Evolutionary conservation across 2,888 invertebrate species (phyloP).

Genomic region (Acleris cristana): DNA sequence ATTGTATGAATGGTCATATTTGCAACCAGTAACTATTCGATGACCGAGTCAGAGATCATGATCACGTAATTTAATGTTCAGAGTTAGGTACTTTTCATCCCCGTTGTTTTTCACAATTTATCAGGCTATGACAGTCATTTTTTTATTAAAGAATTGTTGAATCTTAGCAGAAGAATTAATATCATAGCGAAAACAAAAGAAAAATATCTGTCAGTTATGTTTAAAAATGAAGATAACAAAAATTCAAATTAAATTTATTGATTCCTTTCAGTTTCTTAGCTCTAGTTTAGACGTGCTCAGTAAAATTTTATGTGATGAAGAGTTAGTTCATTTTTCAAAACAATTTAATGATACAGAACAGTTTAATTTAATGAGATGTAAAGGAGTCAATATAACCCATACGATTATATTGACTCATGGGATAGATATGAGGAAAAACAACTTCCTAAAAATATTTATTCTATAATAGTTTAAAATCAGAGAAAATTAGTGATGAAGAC

Average conservation of each 20-base stretch:
- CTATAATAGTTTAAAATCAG: slow-evolving; percentile 31
- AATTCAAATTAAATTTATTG: slow-evolving; percentile 30
- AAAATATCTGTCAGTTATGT: slow-evolving; percentile 24
- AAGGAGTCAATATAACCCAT: slow-evolving; percentile 18
- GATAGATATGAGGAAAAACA: slow-evolving; percentile 29
- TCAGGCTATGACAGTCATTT: no score
- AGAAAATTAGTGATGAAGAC: slow-evolving; percentile 30
- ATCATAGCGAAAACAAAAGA: background rate
- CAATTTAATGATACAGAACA: slow-evolving; percentile 10
- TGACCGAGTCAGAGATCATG: slow-evolving; percentile 4
- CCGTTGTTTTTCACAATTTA: slow-evolving; percentile 30
- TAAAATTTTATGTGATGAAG: slow-evolving; percentile 6
- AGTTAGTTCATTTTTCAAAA: slow-evolving; percentile 29
- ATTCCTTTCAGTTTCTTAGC: slow-evolving; percentile 29
- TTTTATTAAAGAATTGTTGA: slow-evolving; percentile 8
- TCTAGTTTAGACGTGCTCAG: slow-evolving; percentile 17
- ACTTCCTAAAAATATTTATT: slow-evolving; percentile 38
- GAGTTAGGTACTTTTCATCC: background rate
- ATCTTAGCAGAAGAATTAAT: background rate
- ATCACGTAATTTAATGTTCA: slow-evolving; percentile 6
- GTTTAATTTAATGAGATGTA: slow-evolving; percentile 3
- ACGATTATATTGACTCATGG: slow-evolving; percentile 41
- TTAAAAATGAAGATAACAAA: background rate
- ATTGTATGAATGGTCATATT: background rate
- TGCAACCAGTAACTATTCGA: background rate